A percentile compares a stretch with the other conserved stretches of the same genome.
phyloP scores from a whole-genome alignment of 2,797 vertebrate species.

The Xenops minutus region DNA sequence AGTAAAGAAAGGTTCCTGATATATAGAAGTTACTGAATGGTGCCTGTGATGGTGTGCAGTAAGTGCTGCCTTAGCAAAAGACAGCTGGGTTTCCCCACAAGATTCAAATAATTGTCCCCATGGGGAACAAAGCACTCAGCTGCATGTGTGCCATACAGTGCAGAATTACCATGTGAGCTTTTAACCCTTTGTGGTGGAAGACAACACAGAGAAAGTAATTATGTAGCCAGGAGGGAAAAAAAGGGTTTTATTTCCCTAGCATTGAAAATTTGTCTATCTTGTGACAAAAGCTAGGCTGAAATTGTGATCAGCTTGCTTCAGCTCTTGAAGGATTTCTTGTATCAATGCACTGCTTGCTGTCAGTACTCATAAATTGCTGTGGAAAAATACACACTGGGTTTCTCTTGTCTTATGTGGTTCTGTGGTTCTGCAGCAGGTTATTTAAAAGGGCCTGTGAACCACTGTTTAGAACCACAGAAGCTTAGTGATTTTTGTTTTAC shows the following conservation, averaged over 20 bases:
- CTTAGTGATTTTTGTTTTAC: slow-evolving; percentile 13
- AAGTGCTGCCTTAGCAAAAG: background rate
- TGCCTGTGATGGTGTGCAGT: background rate
- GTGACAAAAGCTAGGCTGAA: background rate
- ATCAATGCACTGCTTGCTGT: background rate
- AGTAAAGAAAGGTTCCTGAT: background rate
- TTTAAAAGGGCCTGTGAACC: background rate
- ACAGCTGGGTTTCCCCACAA: background rate
- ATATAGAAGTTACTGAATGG: background rate
- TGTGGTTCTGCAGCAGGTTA: background rate
- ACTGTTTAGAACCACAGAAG: background rate
- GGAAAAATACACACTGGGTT: background rate
- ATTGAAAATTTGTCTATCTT: background rate
- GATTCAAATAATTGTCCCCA: background rate
- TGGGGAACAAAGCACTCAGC: background rate
- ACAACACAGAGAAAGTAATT: background rate
- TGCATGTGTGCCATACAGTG: background rate
- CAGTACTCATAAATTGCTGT: background rate
- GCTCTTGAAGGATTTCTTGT: background rate
- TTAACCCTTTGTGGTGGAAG: background rate
- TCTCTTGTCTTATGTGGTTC: background rate
- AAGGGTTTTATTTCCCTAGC: background rate
- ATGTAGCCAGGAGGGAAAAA: background rate
- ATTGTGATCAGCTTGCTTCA: background rate
- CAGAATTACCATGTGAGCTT: background rate